Conservation (phyloP, 2,113 vertebrate species). For the Enhydra lutris region DNA sequence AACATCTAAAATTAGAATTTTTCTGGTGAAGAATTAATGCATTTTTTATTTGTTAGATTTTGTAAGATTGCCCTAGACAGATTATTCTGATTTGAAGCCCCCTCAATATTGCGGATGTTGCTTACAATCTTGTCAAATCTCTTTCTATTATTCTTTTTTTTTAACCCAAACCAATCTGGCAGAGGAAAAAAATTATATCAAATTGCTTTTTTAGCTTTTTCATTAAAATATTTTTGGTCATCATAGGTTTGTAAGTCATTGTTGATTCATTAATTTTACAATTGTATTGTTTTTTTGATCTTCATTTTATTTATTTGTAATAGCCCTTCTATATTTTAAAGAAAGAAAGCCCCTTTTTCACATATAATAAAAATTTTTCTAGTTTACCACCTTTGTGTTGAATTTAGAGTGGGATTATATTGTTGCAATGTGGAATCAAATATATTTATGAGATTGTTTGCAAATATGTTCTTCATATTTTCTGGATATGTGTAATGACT, state of each 20-base stretch:
- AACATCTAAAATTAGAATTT: background rate
- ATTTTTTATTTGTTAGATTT: background rate
- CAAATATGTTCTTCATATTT: background rate
- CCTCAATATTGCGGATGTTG: background rate
- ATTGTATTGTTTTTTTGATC: background rate
- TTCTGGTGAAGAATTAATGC: background rate
- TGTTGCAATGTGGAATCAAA: background rate
- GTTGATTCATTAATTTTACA: background rate
- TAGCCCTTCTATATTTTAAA: background rate
- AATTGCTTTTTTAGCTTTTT: background rate
- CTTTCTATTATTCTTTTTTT: background rate
- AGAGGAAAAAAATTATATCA: background rate
- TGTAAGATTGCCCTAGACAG: background rate
- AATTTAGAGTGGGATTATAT: background rate
- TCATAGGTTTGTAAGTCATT: background rate
- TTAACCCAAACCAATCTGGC: background rate
- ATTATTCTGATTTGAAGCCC: background rate
- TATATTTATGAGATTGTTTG: background rate
- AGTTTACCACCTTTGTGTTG: background rate
- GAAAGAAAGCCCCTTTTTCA: background rate
- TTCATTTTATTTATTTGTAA: background rate
- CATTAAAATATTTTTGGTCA: background rate
- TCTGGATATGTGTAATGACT: background rate
- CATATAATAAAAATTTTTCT: background rate
- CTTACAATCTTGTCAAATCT: background rate